Evolutionary conservation across 2,888 invertebrate species (phyloP), one percentile per base, ranked within the genome.

Genomic region (Acrobasis suavella): DNA sequence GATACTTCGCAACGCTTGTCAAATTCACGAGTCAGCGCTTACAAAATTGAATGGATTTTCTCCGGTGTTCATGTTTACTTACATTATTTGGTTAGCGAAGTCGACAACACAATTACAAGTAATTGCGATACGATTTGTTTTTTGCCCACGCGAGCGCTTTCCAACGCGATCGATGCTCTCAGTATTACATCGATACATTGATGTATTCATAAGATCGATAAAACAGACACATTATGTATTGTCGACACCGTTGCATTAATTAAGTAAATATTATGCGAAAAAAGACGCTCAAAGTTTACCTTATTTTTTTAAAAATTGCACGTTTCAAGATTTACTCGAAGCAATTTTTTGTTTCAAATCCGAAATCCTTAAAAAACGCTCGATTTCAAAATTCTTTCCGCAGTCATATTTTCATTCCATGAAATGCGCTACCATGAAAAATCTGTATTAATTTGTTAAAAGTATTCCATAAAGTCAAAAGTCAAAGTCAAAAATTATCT

Each of bases 101-200:
- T 42, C 22, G 46, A 39, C 39, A 56, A 39, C 39, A 39, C 42
- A 22, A 56, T 42, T 42, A 64, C 67, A 69, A 67, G 58, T 68
- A 70, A 72, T 78, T 74, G 73, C 72, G 67, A 72, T 75, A 74
- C 70, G 71, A 73, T 76, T 70, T 66, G 72, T 80, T 77, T 72
- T 72, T 68, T 60, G 32, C 56, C 60, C 59, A 60, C 62, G 63
- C 55, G 17, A 55, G 42, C 77, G 74, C 82, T 82, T 82, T 82
- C 82, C 73, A 81, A 78, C 80, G 70, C 64, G 67, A 72, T 70
- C 72, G 70, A 76, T 77, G 77, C 75, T 79, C 76, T 72, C 72
- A 65, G 68, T 68, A 69, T 72, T 72, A 66, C 69, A 74, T 77
- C 75, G 78, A 77, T 72, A 66, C 69, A 74, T 76, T 74, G 78